Base-by-base conservation (phyloP, 2,113 vertebrate genomes). In the Pipra filicauda region DNA sequence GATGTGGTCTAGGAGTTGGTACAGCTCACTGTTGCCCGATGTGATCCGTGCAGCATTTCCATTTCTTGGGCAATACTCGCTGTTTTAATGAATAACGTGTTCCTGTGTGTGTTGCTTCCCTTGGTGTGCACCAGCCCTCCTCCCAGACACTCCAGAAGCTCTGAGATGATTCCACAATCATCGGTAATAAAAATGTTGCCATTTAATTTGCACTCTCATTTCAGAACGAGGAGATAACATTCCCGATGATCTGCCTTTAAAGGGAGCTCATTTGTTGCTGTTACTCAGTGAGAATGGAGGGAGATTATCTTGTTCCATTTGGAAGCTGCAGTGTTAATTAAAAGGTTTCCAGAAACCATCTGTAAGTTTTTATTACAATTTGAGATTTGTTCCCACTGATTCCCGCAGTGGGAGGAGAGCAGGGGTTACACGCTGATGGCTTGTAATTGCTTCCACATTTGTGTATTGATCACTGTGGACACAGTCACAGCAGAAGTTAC, bases 321-420 rank as follows among this genome's bases (percentile, higher is more conserved):
- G 93, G 88, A 93, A 91, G 64, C 61, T n/a, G 52, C 57, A 74
- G 39, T 59, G 72, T 88, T 84, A 86, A 91, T 93, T 84, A 81
- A 65, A 76, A 78, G 85, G 72, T 77, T 81, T 92, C 49, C 44
- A 85, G 85, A 89, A 93, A 84, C 75, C 52, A 69, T 88, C 65
- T 78, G 52, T 81, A 65, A 75, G 41, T 37, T 96, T 91, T 88
- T 75, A 81, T 84, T 86, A 22, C 33, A 52, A 15, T 6, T 71
- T 64, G 65, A 49, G 39, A 61, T 88, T 84, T 96, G 44, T 69
- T 94, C 48, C 35, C 22, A 21, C 55, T 55, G 54, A 52, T 90
- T 82, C 20, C 12, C 6, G 1, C 44, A 31, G 46, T 9, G 31
- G 22, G 8, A 28, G 19, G 24, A 46, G 66, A 89, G 54, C 49